phyloP scores from a whole-genome alignment of 1,140 invertebrate genomes.

The Triops cancriformis region DNA sequence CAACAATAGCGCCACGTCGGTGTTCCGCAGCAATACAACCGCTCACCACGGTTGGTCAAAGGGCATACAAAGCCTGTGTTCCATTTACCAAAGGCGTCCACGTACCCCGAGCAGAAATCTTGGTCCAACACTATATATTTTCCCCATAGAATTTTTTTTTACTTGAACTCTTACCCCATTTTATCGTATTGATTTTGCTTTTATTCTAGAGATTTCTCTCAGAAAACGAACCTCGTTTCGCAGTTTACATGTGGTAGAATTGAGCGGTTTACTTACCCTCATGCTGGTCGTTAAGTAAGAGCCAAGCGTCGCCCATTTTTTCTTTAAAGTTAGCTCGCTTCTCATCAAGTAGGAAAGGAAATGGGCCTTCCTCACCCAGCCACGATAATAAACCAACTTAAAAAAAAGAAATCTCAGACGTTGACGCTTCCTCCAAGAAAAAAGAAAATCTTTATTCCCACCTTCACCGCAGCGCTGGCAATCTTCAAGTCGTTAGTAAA shows the following conservation, averaged over 20 bases:
- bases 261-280: not conserved
- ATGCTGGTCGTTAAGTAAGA: conserved; percentile 1
- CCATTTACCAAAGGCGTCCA: conserved; percentile 42
- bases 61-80: conserved; percentile 45
- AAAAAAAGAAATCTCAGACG: not conserved
- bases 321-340: not conserved
- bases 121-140: conserved; percentile 36
- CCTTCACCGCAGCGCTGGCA: not conserved
- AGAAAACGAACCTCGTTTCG: too few relatives aligned
- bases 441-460: not conserved
- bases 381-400: not conserved
- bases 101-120: conserved; percentile 43
- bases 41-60: conserved; percentile 35
- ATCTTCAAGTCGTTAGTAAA: not conserved
- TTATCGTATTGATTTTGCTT: too few relatives aligned
- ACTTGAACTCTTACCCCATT: too few relatives aligned
- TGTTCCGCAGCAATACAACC: conserved; percentile 43
- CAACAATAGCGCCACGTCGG: conserved; percentile 42
- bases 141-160: too few relatives aligned
- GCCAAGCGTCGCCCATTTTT: not conserved
- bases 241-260: not conserved
- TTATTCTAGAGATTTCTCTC: too few relatives aligned
- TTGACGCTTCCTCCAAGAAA: not conserved
- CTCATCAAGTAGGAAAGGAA: not conserved
- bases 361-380: not conserved